Conservation (phyloP, 2,888 invertebrate species). For the Lissonota sp. region DNA sequence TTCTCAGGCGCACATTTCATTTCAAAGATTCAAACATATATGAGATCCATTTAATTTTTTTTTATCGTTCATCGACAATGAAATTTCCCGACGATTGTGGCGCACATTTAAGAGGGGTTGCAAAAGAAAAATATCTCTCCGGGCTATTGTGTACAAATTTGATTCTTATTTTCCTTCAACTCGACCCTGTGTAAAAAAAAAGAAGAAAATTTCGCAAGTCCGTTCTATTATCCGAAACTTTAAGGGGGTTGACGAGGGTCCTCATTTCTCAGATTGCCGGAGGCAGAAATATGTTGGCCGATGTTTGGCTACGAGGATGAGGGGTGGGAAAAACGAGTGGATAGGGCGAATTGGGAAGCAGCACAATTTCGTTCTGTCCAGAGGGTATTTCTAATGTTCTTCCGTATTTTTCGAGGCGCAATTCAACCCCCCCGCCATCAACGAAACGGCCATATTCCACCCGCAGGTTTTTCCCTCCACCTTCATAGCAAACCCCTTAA, state of each 20-base stretch:
- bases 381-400: slow-evolving; percentile 71
- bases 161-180: slow-evolving; percentile 29
- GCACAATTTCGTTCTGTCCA: slow-evolving; percentile 52
- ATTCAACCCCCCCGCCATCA: slow-evolving; percentile 36
- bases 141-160: slow-evolving; percentile 13
- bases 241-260: neutral
- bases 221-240: slow-evolving; percentile 36
- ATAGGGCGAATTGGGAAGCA: neutral
- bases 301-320: slow-evolving; percentile 26
- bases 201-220: neutral
- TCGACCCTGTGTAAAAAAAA: neutral
- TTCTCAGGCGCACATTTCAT: too few relatives aligned
- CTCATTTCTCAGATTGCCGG: slow-evolving; percentile 48
- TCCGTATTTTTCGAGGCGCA: slow-evolving; percentile 58
- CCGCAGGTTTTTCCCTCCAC: neutral
- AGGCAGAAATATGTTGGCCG: slow-evolving; percentile 49
- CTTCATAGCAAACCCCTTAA: slow-evolving; percentile 9
- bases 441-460: slow-evolving; percentile 17
- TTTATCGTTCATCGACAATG: neutral
- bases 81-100: neutral
- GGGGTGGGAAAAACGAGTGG: neutral
- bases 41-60: too few relatives aligned
- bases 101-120: neutral
- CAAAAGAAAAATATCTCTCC: neutral
- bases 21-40: too few relatives aligned